Conservation (phyloP, 2,113 vertebrate species). For the Plectropomus leopardus region DNA sequence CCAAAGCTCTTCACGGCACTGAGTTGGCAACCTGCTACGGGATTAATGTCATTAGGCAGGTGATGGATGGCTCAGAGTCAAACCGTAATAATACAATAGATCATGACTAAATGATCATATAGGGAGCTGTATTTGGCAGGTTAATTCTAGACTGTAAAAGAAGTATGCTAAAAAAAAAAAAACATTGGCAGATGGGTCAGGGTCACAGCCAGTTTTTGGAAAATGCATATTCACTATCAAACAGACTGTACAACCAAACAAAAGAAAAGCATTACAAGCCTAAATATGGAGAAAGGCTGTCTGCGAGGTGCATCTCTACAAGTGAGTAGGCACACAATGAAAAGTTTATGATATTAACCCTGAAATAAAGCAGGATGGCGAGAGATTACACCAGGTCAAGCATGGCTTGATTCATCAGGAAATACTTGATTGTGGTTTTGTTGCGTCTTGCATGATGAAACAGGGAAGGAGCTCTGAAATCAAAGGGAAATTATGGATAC, state of each 20-base stretch:
- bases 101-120: conserved; percentile 57
- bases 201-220: conserved; percentile 5
- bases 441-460: conserved; percentile 50
- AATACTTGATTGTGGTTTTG: conserved; percentile 43
- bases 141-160: conserved; percentile 16
- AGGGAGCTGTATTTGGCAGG: conserved; percentile 41
- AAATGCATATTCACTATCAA: conserved; percentile 11
- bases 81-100: conserved; percentile 65
- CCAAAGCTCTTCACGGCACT: conserved; percentile 31
- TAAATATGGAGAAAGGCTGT: background rate
- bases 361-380: background rate
- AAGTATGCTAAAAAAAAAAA: background rate
- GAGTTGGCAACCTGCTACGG: conserved; percentile 37
- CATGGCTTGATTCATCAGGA: conserved; percentile 25
- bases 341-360: conserved; percentile 4
- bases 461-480: conserved; percentile 47
- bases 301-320: background rate
- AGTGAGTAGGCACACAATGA: background rate
- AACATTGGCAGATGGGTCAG: background rate
- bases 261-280: background rate
- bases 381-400: conserved; percentile 32
- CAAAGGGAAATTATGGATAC: conserved; percentile 73
- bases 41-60: conserved; percentile 70
- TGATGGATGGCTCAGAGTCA: conserved; percentile 60
- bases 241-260: conserved; percentile 2